These are phyloP conservation scores for Sebastes matsubarae DNA, from an alignment of 2,797 vertebrate genomes.

Conservation along the genomic window DNA sequence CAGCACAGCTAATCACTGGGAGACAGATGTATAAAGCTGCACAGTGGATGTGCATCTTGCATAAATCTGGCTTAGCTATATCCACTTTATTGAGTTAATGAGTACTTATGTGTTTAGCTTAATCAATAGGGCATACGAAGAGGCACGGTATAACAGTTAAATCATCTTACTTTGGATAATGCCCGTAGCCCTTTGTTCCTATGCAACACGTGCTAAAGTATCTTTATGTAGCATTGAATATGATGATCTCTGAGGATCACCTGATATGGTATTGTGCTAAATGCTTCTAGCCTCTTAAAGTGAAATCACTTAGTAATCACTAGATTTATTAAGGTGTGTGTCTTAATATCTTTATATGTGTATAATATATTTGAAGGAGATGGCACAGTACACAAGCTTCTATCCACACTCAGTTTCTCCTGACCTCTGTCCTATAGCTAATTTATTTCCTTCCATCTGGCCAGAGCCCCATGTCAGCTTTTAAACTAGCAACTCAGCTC, in stretches of 20 bases:
- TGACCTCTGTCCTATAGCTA: slow-evolving; percentile 38
- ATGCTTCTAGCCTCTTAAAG: background rate
- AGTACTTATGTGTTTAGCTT: background rate
- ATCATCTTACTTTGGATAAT: background rate
- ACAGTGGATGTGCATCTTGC: background rate
- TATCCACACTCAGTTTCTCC: background rate
- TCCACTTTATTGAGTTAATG: slow-evolving; percentile 1
- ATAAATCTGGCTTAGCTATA: background rate
- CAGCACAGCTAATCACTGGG: background rate
- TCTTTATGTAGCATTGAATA: background rate
- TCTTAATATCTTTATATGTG: background rate
- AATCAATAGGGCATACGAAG: background rate
- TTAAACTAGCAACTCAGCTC: slow-evolving; percentile 54
- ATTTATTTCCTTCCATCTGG: slow-evolving; percentile 46
- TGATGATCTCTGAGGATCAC: background rate
- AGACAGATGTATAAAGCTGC: background rate
- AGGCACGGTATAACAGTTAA: too few relatives aligned
- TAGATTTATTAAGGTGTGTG: background rate
- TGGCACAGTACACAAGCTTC: background rate
- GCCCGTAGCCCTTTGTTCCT: background rate
- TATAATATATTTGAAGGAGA: background rate
- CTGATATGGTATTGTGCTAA: background rate
- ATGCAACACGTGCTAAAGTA: background rate
- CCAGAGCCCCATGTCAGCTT: slow-evolving; percentile 41
- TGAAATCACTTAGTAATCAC: background rate